Evolutionary conservation across 35 echinoderm and acorn worm genomes (phyloP).

Genomic region (Apostichopus californicus): DNA sequence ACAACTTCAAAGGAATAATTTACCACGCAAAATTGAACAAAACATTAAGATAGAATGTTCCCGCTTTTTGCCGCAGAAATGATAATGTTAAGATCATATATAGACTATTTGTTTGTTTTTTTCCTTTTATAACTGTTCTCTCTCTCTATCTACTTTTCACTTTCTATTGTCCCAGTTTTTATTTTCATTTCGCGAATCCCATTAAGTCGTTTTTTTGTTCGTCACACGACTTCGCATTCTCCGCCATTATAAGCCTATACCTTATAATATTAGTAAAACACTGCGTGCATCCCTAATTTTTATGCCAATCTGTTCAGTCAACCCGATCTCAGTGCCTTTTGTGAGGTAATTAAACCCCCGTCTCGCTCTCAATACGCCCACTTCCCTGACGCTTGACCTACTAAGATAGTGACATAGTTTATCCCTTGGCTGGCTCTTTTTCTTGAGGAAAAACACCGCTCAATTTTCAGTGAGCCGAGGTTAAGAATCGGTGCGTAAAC

Average conservation of each 20-base stretch:
- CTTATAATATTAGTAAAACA: background rate
- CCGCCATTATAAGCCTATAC: background rate
- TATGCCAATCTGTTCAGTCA: constrained; percentile 3
- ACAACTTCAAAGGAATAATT: no score
- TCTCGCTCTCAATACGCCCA: constrained; percentile 14
- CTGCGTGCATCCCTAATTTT: constrained; percentile 25
- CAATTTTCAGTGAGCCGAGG: background rate
- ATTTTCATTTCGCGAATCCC: no score
- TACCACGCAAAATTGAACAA: no score
- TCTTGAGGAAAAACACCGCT: background rate
- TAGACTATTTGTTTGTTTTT: no score
- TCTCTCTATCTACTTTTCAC: no score
- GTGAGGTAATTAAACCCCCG: constrained; percentile 43
- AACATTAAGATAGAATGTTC: no score
- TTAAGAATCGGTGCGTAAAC: background rate
- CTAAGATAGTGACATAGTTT: constrained; percentile 45
- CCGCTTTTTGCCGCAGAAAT: no score
- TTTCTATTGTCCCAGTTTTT: no score
- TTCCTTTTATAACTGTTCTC: no score
- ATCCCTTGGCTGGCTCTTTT: background rate
- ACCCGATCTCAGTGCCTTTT: constrained; percentile 32
- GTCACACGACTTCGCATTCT: constrained; percentile 16
- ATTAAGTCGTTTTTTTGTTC: background rate
- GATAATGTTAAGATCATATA: no score
- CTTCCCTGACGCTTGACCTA: background rate